Evolutionary conservation across 2,113 vertebrate genomes (phyloP), one percentile per base, ranked within the genome.

Genomic region (Seriola dumerili): DNA sequence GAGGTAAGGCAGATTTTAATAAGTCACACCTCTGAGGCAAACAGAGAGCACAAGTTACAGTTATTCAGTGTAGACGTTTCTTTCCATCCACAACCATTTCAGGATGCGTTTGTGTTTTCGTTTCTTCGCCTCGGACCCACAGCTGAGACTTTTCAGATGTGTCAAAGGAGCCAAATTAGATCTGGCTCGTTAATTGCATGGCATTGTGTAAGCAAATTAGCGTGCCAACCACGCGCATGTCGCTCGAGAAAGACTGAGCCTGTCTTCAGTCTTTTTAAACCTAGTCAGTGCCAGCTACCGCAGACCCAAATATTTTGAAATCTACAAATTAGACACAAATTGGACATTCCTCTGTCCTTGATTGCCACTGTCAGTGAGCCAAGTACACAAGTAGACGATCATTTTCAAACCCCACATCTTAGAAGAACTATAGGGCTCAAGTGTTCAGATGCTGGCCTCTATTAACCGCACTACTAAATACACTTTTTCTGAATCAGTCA

Each of bases 1-100:
- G 97, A 99, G 98, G 98, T 99, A 97, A 85, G 92, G 88, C 88
- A 94, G 64, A n/a, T 81, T 85, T 90, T 85, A 80, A 52, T 59
- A 71, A 77, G 50, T 82, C 67, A 65, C 71, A 87, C 80, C 68
- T 83, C 38, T 36, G 63, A 74, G 42, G 64, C 11, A 61, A 73
- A 64, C 16, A 0, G 4, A 68, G 42, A 21, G 44, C n/a, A 17
- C 21, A 52, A 65, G 12, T 73, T 85, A 32, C 52, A 29, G 50
- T 75, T 62, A 73, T 70, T 55, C 58, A 64, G 38, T 50, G 61
- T 21, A 19, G 57, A 72, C 25, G 16, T 87, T 84, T 76, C 54
- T 84, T 72, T 87, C 75, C 72, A 9, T 73, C 32, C 34, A 19
- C 36, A 25, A 32, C 75, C 50, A 25, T 82, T 50, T 76, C 38